Evolutionary conservation across 1,140 invertebrate genomes (phyloP).

Genomic region (Cotesia glomerata): DNA sequence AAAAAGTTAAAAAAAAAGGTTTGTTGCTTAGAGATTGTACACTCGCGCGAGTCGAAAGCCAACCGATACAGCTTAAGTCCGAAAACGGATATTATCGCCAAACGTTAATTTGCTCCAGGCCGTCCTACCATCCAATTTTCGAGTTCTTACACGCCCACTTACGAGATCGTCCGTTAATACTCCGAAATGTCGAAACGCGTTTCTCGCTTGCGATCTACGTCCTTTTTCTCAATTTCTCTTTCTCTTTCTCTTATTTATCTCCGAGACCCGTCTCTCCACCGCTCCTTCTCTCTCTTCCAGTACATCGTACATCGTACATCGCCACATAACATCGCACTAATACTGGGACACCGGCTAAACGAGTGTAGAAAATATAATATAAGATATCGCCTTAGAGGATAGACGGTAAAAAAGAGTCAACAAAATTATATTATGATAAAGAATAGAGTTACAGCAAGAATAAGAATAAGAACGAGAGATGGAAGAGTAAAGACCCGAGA

Average conservation of each 20-base stretch:
- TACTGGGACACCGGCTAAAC: conserved; percentile 22
- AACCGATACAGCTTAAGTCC: conserved; percentile 27
- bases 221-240: conserved; percentile 38
- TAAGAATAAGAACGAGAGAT: conserved; percentile 55
- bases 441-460: conserved; percentile 34
- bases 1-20: background rate
- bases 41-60: background rate
- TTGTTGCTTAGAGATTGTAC: conserved; percentile 27
- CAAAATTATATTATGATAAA: conserved; percentile 38
- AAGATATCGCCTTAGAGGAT: too few relatives aligned
- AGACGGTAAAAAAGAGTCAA: conserved; percentile 37
- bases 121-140: conserved; percentile 64
- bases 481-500: conserved; percentile 58
- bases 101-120: conserved; percentile 63
- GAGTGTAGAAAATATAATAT: too few relatives aligned
- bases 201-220: conserved; percentile 45
- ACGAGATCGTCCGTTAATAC: conserved; percentile 62
- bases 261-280: too few relatives aligned
- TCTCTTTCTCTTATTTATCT: too few relatives aligned
- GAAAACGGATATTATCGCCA: conserved; percentile 63
- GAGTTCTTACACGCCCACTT: conserved; percentile 63
- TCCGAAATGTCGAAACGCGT: conserved; percentile 41
- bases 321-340: conserved; percentile 43
- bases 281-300: too few relatives aligned
- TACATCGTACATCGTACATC: conserved; percentile 1